Base-by-base conservation (phyloP, 2,113 vertebrate species). In the Gobius niger region DNA sequence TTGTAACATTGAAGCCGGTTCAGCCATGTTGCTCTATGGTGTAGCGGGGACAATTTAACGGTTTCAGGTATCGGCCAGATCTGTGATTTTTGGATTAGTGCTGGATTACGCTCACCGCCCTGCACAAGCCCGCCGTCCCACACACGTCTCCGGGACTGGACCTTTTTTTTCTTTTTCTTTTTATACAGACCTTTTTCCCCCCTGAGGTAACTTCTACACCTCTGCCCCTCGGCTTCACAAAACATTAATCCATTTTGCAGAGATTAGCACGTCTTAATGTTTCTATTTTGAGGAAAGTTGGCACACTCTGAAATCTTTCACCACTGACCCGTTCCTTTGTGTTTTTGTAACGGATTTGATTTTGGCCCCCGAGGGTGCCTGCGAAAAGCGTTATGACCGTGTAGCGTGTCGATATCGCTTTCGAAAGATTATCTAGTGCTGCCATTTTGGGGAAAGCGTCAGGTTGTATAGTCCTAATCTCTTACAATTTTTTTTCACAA, bases 71-170 rank as follows among this genome's bases (percentile, higher is more conserved):
- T 64, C 79, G 5, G 61, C 51, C 47, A 6, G 65, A 52, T 47
- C 80, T 80, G 73, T 75, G 65, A 82, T 80, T 78, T 57, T 40
- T 63, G 70, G 87, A 85, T 87, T 85, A 83, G 65, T 72, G 5
- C 11, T 42, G 57, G 81, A 87, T 88, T 81, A 86, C 57, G 15
- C 70, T 80, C 64, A 34, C 65, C 68, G 24, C 3, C 67, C 13
- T 15, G 61, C 42, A n/a, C 44, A 15, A 47, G 7, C 54, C 42
- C 54, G 50, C 19, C 9, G 46, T 8, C 42, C 18, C 59, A 56
- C 70, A 57, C 11, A 34, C 18, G 53, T 34, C 24, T 34, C 53
- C 5, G 53, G 53, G 5, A 44, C n/a, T 44, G 68, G 64, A 63
- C 60, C 71, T 70, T 80, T 34, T 78, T 77, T n/a, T n/a, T n/a